Percentiles rank a stretch among this genome's conserved stretches.
phyloP scores from a whole-genome alignment of 2,797 vertebrate genomes.

The Numenius phaeopus region DNA sequence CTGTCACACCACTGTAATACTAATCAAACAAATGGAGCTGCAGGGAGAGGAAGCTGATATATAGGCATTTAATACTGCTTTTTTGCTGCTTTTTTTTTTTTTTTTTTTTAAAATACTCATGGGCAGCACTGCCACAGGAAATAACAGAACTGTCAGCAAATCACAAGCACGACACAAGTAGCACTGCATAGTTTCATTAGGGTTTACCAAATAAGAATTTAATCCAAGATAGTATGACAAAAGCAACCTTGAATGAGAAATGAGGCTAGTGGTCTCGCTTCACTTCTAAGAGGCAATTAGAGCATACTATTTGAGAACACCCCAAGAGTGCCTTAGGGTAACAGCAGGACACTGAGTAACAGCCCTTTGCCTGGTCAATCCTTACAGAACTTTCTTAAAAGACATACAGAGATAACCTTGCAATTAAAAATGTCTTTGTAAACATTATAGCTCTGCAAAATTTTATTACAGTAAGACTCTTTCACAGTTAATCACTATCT shows the following conservation, averaged over 20 bases:
- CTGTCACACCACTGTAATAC: slow-evolving; percentile 76
- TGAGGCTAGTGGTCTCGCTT: slow-evolving; percentile 34
- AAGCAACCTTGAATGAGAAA: slow-evolving; percentile 72
- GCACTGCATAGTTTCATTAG: slow-evolving; percentile 13
- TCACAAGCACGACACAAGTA: background rate
- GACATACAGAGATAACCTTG: slow-evolving; percentile 24
- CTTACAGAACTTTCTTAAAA: background rate
- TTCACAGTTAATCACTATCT: slow-evolving; percentile 24
- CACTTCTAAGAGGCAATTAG: slow-evolving; percentile 60
- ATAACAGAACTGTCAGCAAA: background rate
- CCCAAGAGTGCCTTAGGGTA: slow-evolving; percentile 12
- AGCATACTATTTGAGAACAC: slow-evolving; percentile 24
- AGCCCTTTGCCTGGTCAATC: background rate
- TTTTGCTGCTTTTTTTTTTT: no score
- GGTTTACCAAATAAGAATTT: slow-evolving; percentile 41
- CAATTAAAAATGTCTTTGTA: slow-evolving; percentile 36
- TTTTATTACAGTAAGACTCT: slow-evolving; percentile 6
- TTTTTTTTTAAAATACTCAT: background rate
- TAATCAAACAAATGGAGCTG: slow-evolving; percentile 83
- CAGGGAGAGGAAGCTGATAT: slow-evolving; percentile 46
- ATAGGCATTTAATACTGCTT: slow-evolving; percentile 38
- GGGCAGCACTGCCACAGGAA: background rate
- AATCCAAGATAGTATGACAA: slow-evolving; percentile 26
- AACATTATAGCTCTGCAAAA: slow-evolving; percentile 44
- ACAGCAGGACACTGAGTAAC: slow-evolving; percentile 34